phyloP scores from a whole-genome alignment of 1,140 invertebrate genomes.

The Ostrea edulis region DNA sequence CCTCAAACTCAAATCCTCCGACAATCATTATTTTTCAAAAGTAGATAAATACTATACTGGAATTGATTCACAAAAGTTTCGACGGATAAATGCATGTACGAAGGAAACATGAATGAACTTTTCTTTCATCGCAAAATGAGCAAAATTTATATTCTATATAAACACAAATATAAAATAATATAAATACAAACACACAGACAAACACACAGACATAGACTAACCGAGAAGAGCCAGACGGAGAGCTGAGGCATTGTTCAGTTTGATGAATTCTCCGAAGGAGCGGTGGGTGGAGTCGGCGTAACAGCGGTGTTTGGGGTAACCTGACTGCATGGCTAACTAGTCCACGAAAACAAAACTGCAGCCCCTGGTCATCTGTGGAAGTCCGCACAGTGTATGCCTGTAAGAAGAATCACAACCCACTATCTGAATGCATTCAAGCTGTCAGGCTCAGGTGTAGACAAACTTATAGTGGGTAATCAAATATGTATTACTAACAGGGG shows the following conservation, averaged over 20 bases:
- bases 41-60: too few species aligned
- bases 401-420: background rate
- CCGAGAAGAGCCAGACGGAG: background rate
- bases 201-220: background rate
- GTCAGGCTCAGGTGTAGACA: background rate
- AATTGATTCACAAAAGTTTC: too few species aligned
- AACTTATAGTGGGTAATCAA: background rate
- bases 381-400: background rate
- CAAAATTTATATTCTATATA: too few species aligned
- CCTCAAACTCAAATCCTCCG: too few species aligned
- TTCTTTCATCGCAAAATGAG: too few species aligned
- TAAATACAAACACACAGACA: too few species aligned
- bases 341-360: background rate
- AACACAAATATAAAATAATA: too few species aligned
- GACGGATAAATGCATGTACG: too few species aligned
- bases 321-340: background rate
- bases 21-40: too few species aligned
- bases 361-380: background rate
- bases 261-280: slow-evolving; percentile 17
- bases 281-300: slow-evolving; percentile 22
- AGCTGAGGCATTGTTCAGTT: slow-evolving; percentile 14
- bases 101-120: too few species aligned
- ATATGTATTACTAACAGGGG: background rate
- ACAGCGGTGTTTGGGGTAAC: background rate
- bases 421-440: background rate